These are phyloP conservation scores for Stictocephala bisonia DNA, from an alignment of 2,888 invertebrate species.

Conservation along the genomic window DNA sequence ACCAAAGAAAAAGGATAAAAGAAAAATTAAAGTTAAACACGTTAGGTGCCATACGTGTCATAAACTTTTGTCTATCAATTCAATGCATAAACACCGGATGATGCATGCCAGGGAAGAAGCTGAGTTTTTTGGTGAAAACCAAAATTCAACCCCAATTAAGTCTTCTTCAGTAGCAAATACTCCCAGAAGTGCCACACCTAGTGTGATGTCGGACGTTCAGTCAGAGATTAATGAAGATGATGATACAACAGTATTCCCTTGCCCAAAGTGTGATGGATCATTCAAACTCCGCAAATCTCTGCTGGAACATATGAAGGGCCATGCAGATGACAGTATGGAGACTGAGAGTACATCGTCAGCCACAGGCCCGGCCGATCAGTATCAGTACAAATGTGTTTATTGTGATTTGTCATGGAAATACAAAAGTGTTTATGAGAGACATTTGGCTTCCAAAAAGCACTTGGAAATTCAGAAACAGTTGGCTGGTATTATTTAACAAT, in stretches of 20 bases:
- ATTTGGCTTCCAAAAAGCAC: conserved; percentile 35
- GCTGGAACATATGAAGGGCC: conserved; percentile 40
- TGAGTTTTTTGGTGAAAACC: conserved; percentile 22
- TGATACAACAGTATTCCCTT: conserved; percentile 36
- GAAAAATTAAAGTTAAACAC: conserved; percentile 32
- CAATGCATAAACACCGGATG: conserved; percentile 46
- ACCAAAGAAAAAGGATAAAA: too few relatives aligned
- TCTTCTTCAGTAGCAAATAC: not conserved
- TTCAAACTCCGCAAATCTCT: conserved; percentile 40
- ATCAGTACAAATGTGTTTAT: conserved; percentile 43
- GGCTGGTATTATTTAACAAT: conserved; percentile 43
- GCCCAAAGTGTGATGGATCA: conserved; percentile 40
- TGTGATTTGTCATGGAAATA: conserved; percentile 46
- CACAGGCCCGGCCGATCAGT: conserved; percentile 1
- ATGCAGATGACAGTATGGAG: conserved; percentile 16
- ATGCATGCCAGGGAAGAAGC: conserved; percentile 37
- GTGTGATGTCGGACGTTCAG: not conserved
- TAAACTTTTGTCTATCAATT: conserved; percentile 43
- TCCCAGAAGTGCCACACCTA: conserved; percentile 17
- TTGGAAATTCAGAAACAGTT: conserved; percentile 35
- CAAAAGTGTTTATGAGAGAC: conserved; percentile 43
- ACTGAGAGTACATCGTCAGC: not conserved
- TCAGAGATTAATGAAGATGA: not conserved
- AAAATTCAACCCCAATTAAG: not conserved
- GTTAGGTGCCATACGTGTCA: conserved; percentile 44